Evolutionary conservation across 2,113 vertebrate species (phyloP), one percentile per base, ranked within the genome.

Genomic region (Tricholaema leucomelas): DNA sequence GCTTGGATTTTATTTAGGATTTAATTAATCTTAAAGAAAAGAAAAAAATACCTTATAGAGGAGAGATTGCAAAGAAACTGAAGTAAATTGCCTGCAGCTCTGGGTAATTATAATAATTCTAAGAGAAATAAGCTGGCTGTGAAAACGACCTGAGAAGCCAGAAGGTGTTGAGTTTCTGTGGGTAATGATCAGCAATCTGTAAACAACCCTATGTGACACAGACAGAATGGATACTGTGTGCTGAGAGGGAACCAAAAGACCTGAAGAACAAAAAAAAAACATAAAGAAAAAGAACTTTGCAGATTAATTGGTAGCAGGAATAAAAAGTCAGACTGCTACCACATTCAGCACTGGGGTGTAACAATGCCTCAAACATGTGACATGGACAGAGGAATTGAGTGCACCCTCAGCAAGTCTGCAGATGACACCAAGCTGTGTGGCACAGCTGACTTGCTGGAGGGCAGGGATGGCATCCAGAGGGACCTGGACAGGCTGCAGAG

Each of bases 241-340:
- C 8, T 66, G 19, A 64, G 11, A 69, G 61, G 54, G 81, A 91
- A 21, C 15, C 3, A 69, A 81, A 92, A 35, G 20, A 55, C 50
- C 20, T 46, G 70, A 83, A 91, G 67, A 40, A 6, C 69, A 11
- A 36, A 71, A 23, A 44, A 60, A 73, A 35, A 23, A 28, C 5
- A 36, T 6, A 10, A 61, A 79, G 28, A 65, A 80, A n/a, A n/a
- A n/a, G n/a, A n/a, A n/a, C n/a, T n/a, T n/a, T n/a, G 35, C n/a
- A 95, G 46, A 88, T 90, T 93, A 97, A 96, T 85, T 95, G 63
- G 73, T 65, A 88, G 67, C 61, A 91, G 56, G 86, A 83, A 58
- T 52, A 77, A 88, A 93, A 90, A 90, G 71, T 91, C 87, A 81
- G 40, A 87, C 20, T 38, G n/a, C 30, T 72, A 50, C 54, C 64